Evolutionary conservation across 2,113 vertebrate species (phyloP), one percentile per base, ranked within the genome.

Genomic region (Dipodomys merriami): DNA sequence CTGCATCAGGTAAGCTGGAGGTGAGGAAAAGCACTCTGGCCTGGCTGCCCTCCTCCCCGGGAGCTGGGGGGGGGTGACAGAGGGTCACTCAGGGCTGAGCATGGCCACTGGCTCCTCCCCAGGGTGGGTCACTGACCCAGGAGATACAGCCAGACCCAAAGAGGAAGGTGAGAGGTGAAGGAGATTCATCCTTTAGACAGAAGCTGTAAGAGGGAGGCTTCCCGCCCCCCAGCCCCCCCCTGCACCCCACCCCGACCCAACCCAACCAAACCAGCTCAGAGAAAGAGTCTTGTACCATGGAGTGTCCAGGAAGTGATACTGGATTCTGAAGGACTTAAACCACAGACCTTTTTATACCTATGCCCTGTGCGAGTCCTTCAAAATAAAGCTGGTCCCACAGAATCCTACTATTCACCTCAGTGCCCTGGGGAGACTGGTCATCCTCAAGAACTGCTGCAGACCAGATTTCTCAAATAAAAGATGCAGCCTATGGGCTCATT

Each of bases 71-170:
- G 20, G 62, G 23, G 39, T 5, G 39, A 0, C 18, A 53, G 19
- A 90, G 88, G 93, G 96, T 84, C 84, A 53, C 71, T 83, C 71
- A 8, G 20, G 33, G 35, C 49, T 64, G 72, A 39, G 23, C 8
- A 2, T 72, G 7, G 44, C 87, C 83, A 62, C 60, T 22, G 20
- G 16, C 60, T 22, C 20, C 60, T 62, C 60, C 16, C 60, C 60
- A 60, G 95, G 90, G 86, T 97, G 49, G 12, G 49, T 72, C 76
- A 78, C 95, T 92, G 95, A 96, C 87, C 96, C 91, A 86, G 30
- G 20, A 97, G 95, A 96, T 98, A 98, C 98, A 98, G 98, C 98
- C 98, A 97, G 97, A 97, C 96, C 95, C 97, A 97, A 97, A 97
- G 95, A 97, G 89, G 53, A 57, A 57, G 12, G 53, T 13, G 15